Base-by-base conservation (phyloP, 1,140 invertebrate genomes). In the Magallana ariakensis region DNA sequence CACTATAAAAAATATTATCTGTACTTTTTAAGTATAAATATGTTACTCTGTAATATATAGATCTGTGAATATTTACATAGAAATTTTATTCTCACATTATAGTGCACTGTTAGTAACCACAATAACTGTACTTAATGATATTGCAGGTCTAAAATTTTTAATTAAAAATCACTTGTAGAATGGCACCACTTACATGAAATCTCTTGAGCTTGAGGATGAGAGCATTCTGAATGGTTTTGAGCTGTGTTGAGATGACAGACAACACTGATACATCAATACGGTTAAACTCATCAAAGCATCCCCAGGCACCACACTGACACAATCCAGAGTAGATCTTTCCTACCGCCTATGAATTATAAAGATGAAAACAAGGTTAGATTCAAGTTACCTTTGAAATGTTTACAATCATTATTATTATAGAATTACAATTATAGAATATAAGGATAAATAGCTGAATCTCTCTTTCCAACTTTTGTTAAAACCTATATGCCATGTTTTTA, bases 251-350 rank as follows among this genome's bases (percentile, higher is more conserved):
- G 89, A 98, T 98, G 0, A 98, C 97, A 57, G 97, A 98, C 3
- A 98, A 95, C 13, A 98, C 97, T 0, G 97, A 98, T 0, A 97
- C 96, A 87, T 98, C 97, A 88, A 99, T 98, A 46, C 97, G 95
- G 94, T 98, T 98, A 94, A 99, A 98, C 94, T 98, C 97, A 89
- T 98, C 98, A 92, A 98, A 98, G 93, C 97, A 95, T 53, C 94
- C 94, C 94, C 94, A 95, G 11, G 97, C 97, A 0, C 97, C 97
- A 94, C 96, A 97, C 92, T 96, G 96, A 90, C 96, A 95, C 54
- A 96, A 89, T 11, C 98, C 98, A 0, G 96, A 96, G 16, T 98
- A 95, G 87, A 97, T 98, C 91, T 97, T 98, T 0, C 97, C 97
- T 56, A 98, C 97, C 0, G 97, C 97, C 93, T 95, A 87, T n/a